phyloP scores from a whole-genome alignment of 2,888 invertebrate species.

The Chalcis sispes region DNA sequence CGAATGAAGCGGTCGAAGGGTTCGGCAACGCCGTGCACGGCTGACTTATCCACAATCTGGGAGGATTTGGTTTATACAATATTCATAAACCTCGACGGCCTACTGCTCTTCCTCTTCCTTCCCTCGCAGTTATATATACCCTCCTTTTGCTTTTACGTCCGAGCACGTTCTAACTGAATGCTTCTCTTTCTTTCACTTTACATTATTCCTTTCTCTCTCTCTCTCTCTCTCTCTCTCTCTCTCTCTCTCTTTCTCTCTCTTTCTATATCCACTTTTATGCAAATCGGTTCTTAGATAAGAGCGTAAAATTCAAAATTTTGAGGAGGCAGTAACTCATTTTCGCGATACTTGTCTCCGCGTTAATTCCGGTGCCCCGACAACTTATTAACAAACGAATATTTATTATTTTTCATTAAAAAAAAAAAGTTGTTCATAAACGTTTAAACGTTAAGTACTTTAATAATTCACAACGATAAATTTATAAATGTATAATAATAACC shows the following conservation, averaged over 20 bases:
- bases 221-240: too few species aligned
- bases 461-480: too few species aligned
- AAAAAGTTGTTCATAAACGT: too few species aligned
- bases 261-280: slow-evolving; percentile 36
- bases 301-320: slow-evolving; percentile 49
- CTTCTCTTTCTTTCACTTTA: too few species aligned
- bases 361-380: slow-evolving; percentile 20
- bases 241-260: slow-evolving; percentile 49
- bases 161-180: slow-evolving; percentile 54
- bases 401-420: too few species aligned
- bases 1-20: slow-evolving; percentile 60
- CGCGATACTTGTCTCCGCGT: slow-evolving; percentile 29
- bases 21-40: slow-evolving; percentile 55
- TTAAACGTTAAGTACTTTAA: too few species aligned
- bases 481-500: too few species aligned
- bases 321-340: slow-evolving; percentile 42
- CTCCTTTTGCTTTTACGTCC: slow-evolving; percentile 44
- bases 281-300: slow-evolving; percentile 41
- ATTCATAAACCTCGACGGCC: slow-evolving; percentile 70
- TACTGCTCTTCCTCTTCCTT: slow-evolving; percentile 48
- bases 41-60: slow-evolving; percentile 72
- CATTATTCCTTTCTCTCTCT: too few species aligned
- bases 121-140: slow-evolving; percentile 53
- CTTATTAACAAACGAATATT: slow-evolving; percentile 46
- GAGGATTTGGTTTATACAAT: slow-evolving; percentile 73